Evolutionary conservation across 2,888 invertebrate genomes (phyloP).

Genomic region (Timema podura): DNA sequence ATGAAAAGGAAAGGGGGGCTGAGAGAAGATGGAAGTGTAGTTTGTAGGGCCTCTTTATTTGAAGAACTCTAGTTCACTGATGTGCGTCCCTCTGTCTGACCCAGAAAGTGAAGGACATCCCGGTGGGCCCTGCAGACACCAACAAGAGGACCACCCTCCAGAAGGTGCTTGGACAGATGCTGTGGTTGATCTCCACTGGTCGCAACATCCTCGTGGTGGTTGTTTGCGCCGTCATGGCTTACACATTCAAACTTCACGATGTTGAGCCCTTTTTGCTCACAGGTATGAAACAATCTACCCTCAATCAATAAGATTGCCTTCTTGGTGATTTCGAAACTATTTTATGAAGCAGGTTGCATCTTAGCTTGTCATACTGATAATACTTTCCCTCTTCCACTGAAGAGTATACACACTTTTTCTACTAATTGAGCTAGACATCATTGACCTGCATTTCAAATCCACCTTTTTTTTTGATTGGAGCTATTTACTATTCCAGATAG

Average conservation of each 20-base stretch:
- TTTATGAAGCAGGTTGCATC: too few species aligned
- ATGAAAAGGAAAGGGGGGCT: background rate
- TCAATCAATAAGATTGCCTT: too few species aligned
- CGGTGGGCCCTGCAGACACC: constrained; percentile 45
- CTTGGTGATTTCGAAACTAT: too few species aligned
- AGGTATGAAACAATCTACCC: constrained; percentile 43
- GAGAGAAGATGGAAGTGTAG: background rate
- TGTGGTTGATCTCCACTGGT: constrained; percentile 71
- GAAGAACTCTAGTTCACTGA: background rate
- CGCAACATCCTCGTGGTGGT: constrained; percentile 74
- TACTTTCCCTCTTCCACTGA: too few species aligned
- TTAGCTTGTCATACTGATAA: too few species aligned
- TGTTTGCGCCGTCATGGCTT: constrained; percentile 61
- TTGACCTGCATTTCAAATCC: too few species aligned
- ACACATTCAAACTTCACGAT: constrained; percentile 57
- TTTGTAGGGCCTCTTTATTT: background rate
- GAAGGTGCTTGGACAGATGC: constrained; percentile 50
- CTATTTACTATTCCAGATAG: too few species aligned
- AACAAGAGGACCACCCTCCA: constrained; percentile 48
- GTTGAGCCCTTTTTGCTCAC: constrained; percentile 62
- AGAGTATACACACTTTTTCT: too few species aligned
- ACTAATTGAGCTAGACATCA: too few species aligned
- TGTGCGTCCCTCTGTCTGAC: constrained; percentile 34
- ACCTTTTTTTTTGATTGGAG: too few species aligned
- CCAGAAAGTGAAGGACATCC: constrained; percentile 69